Percentiles rank a stretch among this genome's conserved stretches.
phyloP scores from a whole-genome alignment of 2,113 vertebrate genomes.

The Hiodon alosoides region DNA sequence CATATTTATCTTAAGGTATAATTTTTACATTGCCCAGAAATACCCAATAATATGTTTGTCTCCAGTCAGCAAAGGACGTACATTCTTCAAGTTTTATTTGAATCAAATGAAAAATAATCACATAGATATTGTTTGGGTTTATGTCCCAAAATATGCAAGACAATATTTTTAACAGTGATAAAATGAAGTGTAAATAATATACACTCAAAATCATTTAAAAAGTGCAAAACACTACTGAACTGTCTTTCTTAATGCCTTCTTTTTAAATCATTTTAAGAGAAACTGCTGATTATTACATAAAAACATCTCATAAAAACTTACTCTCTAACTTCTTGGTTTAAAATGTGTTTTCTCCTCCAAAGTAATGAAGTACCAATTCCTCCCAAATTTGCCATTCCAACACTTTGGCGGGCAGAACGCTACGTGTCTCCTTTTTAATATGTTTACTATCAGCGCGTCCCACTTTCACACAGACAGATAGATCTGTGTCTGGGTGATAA shows the following conservation, averaged over 20 bases:
- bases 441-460: slow-evolving; percentile 56
- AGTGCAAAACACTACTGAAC: too few relatives aligned
- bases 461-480: slow-evolving; percentile 16
- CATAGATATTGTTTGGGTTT: too few relatives aligned
- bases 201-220: too few relatives aligned
- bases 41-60: too few relatives aligned
- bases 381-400: slow-evolving; percentile 37
- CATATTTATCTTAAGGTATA: too few relatives aligned
- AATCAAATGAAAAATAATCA: neutral
- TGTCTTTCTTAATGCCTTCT: too few relatives aligned
- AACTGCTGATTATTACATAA: too few relatives aligned
- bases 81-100: neutral
- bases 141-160: too few relatives aligned
- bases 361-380: slow-evolving; percentile 41
- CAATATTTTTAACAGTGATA: too few relatives aligned
- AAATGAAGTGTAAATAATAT: too few relatives aligned
- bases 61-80: neutral
- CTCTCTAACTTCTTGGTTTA: slow-evolving; percentile 40
- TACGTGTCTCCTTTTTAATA: slow-evolving; percentile 51
- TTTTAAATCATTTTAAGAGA: too few relatives aligned
- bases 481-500: slow-evolving; percentile 22
- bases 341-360: slow-evolving; percentile 32
- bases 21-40: neutral
- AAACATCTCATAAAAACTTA: slow-evolving; percentile 29
- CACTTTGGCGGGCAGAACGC: slow-evolving; percentile 34